A percentile compares a stretch with the other conserved stretches of the same genome.
These are phyloP conservation scores for Bilobella aurantiaca DNA, from an alignment of 1,140 invertebrate genomes.

Conservation along the genomic window DNA sequence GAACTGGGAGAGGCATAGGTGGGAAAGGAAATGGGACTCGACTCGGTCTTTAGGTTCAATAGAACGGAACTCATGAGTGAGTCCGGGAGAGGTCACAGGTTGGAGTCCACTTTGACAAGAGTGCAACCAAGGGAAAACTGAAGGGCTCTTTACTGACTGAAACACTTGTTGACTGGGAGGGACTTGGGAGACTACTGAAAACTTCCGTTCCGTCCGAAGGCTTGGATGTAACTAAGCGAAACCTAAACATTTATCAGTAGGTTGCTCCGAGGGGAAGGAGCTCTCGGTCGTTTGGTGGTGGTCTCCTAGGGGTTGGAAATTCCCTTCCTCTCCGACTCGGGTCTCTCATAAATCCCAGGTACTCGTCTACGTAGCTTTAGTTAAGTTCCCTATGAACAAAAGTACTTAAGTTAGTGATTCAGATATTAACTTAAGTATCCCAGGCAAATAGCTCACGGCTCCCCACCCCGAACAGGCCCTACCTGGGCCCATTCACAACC, in stretches of 20 bases:
- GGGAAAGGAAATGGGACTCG: neutral
- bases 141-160: neutral
- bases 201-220: neutral
- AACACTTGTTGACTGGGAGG: neutral
- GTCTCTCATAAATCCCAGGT: neutral
- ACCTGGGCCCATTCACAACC: neutral
- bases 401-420: too few species aligned
- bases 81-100: neutral
- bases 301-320: neutral
- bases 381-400: too few species aligned
- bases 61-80: neutral
- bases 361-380: neutral
- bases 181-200: neutral
- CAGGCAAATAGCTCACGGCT: neutral
- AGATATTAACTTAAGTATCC: neutral
- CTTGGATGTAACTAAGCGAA: neutral
- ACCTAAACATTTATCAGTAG: too few species aligned
- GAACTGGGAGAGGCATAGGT: neutral
- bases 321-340: neutral
- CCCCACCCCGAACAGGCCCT: neutral
- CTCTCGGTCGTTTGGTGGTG: neutral
- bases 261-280: neutral
- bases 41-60: slow-evolving; percentile 1
- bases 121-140: too few species aligned
- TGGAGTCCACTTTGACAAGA: too few species aligned